Evolutionary conservation across 2,888 invertebrate genomes (phyloP), one percentile per base, ranked within the genome.

Genomic region (Chloroclystis v-ata): DNA sequence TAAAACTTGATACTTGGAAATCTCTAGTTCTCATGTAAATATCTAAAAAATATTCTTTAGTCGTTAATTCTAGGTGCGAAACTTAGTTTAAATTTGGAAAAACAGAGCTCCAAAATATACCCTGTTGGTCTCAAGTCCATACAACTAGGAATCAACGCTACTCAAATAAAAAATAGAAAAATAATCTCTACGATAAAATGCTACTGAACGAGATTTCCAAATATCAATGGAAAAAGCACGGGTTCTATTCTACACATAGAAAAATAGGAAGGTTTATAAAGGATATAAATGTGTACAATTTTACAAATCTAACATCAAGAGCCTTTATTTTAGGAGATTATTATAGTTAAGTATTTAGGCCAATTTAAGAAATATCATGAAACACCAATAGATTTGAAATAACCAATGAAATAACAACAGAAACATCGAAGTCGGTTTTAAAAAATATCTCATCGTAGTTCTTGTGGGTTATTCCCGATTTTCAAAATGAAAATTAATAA

Each of bases 271-370:
- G 29, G 26, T 48, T 35, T 67, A 68, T 64, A 69, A 64, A 52
- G 71, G 67, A 60, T 61, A 75, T 73, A 78, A 78, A 20, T 6
- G 72, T 72, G 69, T 75, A 78, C 72, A 73, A 59, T 54, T 54
- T 58, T 49, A 54, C 47, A 47, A 47, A 8, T 50, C 37, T 40
- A 38, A 45, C 39, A 46, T 24, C 35, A 9, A 41, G 6, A 14
- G 28, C 13, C 26, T 33, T 33, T 32, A 40, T 40, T 35, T 6
- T 20, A 20, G 20, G 20, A 20, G 20, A 20, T 20, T 35, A 24
- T 20, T 1, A 9, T 29, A 29, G 4, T 29, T 30, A 35, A 35
- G 16, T 35, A 35, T 35, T 20, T 35, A 35, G 35, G 35, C 35
- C 35, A 20, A 3, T 20, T 35, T 9, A 16, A 20, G 20, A 5